phyloP scores from a whole-genome alignment of 2,113 vertebrate genomes.

The Sterrhoptilus dennistouni region DNA sequence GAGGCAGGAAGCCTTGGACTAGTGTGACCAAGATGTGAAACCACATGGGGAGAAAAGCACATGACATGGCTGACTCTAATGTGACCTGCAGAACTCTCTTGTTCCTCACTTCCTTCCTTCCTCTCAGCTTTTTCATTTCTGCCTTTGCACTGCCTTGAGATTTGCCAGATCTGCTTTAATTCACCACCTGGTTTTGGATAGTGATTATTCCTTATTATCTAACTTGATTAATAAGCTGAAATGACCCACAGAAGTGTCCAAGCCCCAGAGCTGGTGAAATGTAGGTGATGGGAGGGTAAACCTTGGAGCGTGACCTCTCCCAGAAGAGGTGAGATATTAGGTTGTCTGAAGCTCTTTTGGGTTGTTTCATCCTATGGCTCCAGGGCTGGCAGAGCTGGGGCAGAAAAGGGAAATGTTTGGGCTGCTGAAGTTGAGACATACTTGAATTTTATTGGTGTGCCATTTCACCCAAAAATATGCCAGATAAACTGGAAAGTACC shows the following conservation, averaged over 20 bases:
- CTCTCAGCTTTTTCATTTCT: neutral
- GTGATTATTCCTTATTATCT: neutral
- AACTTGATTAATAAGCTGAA: neutral
- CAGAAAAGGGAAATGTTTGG: neutral
- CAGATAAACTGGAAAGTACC: neutral
- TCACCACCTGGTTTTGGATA: neutral
- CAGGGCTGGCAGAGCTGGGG: neutral
- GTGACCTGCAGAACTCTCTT: neutral
- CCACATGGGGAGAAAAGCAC: neutral
- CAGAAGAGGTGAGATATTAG: neutral
- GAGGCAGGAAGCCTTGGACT: neutral
- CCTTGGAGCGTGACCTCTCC: neutral
- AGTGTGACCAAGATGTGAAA: neutral
- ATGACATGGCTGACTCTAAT: rapidly evolving
- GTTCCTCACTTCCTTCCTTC: neutral
- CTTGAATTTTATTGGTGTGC: neutral
- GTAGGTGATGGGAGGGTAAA: neutral
- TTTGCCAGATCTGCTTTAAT: neutral
- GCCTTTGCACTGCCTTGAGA: neutral
- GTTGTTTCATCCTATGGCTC: neutral
- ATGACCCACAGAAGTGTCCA: neutral
- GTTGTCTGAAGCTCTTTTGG: neutral
- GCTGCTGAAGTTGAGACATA: neutral
- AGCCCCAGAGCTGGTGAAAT: neutral
- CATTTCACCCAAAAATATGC: neutral